phyloP scores from a whole-genome alignment of 2,113 vertebrate genomes.

The Leucosticte australis region DNA sequence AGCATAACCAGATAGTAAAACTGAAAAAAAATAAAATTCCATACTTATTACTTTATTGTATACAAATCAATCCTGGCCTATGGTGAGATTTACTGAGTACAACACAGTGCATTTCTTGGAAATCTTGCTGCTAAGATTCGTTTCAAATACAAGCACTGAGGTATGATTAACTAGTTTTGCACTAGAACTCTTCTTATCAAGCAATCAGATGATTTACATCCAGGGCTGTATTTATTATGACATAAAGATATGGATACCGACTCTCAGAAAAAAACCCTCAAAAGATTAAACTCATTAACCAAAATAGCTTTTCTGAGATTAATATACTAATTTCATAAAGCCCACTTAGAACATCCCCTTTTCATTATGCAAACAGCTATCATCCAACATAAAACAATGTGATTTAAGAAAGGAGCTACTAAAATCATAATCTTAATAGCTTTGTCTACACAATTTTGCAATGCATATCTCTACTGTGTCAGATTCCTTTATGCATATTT shows the following conservation, averaged over 20 bases:
- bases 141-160: neutral
- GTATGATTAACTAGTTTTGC: neutral
- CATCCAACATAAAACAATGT: conserved; percentile 4
- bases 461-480: neutral
- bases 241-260: neutral
- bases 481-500: neutral
- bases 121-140: neutral
- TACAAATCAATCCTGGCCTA: neutral
- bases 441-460: neutral
- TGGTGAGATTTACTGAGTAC: neutral
- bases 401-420: neutral
- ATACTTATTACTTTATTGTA: neutral
- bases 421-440: neutral
- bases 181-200: neutral
- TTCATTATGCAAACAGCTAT: neutral
- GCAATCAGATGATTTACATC: neutral
- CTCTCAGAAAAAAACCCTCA: neutral
- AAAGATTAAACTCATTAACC: neutral
- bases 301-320: conserved; percentile 19
- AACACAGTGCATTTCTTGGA: neutral
- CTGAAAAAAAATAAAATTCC: neutral
- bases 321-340: conserved; percentile 23
- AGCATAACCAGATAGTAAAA: neutral
- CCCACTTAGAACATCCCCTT: neutral
- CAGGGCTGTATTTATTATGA: neutral